phyloP scores from a whole-genome alignment of 2,113 vertebrate species.

The Cinclus cinclus region DNA sequence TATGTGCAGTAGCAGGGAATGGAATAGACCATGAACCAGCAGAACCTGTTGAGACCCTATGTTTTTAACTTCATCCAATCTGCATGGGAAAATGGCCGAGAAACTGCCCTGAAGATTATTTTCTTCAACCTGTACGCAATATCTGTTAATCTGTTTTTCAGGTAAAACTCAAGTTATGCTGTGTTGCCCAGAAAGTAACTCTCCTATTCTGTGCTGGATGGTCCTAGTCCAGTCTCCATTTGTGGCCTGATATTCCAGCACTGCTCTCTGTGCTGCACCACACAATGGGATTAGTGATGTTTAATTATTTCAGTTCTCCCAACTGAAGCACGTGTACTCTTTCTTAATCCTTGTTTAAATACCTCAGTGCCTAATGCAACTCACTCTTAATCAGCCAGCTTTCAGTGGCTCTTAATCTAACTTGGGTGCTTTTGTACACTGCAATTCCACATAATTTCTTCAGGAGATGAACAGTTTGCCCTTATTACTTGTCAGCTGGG shows the following conservation, averaged over 20 bases:
- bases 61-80: neutral
- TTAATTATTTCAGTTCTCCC: neutral
- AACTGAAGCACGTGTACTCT: neutral
- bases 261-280: neutral
- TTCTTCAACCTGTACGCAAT: neutral
- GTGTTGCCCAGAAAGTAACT: neutral
- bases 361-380: neutral
- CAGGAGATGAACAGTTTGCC: neutral
- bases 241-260: neutral
- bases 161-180: neutral
- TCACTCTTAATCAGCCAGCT: neutral
- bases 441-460: neutral
- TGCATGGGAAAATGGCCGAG: neutral
- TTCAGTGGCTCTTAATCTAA: neutral
- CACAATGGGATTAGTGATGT: accelerated
- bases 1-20: neutral
- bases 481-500: neutral
- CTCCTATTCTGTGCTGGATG: neutral
- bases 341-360: neutral
- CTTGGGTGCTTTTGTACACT: neutral
- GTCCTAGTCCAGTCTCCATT: neutral
- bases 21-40: neutral
- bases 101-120: neutral
- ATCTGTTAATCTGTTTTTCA: neutral
- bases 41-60: neutral